A percentile compares a stretch with the other conserved stretches of the same genome.
Conservation (phyloP, 1,140 invertebrate genomes). For the Dendrolimus punctatus region DNA sequence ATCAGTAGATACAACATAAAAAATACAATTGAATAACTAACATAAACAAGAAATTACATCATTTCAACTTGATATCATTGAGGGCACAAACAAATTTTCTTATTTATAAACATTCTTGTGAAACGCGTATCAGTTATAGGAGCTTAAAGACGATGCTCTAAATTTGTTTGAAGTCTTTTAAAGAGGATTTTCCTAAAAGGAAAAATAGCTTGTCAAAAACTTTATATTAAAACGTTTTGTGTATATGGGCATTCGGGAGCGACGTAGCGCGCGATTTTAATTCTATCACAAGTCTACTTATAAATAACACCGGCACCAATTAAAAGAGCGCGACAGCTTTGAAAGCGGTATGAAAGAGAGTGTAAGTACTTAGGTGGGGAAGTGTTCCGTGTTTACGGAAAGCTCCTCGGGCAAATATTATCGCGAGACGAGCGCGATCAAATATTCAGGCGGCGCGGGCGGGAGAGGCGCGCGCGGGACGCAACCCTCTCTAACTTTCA, state of each 20-base stretch:
- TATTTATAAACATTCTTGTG: not conserved
- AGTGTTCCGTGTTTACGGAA: slow-evolving; percentile 67
- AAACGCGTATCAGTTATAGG: slow-evolving; percentile 13
- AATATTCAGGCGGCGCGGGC: slow-evolving; percentile 66
- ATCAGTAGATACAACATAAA: too few species aligned
- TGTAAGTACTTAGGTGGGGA: slow-evolving; percentile 51
- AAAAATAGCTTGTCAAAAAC: slow-evolving; percentile 45
- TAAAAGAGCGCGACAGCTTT: slow-evolving; percentile 62
- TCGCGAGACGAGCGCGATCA: slow-evolving; percentile 68
- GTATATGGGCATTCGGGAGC: slow-evolving; percentile 40
- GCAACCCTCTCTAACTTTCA: slow-evolving; percentile 73
- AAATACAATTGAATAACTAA: too few species aligned
- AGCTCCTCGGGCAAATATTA: slow-evolving; percentile 67
- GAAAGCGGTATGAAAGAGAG: slow-evolving; percentile 57
- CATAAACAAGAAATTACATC: too few species aligned
- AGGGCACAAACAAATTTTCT: too few species aligned
- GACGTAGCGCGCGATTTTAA: slow-evolving; percentile 61
- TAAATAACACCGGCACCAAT: slow-evolving; percentile 56
- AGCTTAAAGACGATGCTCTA: slow-evolving; percentile 22
- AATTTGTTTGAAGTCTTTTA: slow-evolving; percentile 52
- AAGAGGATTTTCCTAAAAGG: slow-evolving; percentile 43
- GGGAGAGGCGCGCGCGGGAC: slow-evolving; percentile 47
- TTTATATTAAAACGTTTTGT: slow-evolving; percentile 56
- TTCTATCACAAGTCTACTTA: slow-evolving; percentile 65
- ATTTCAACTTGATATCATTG: too few species aligned